Evolutionary conservation across 1,140 invertebrate species (phyloP).

Genomic region (Ooceraea biroi): DNA sequence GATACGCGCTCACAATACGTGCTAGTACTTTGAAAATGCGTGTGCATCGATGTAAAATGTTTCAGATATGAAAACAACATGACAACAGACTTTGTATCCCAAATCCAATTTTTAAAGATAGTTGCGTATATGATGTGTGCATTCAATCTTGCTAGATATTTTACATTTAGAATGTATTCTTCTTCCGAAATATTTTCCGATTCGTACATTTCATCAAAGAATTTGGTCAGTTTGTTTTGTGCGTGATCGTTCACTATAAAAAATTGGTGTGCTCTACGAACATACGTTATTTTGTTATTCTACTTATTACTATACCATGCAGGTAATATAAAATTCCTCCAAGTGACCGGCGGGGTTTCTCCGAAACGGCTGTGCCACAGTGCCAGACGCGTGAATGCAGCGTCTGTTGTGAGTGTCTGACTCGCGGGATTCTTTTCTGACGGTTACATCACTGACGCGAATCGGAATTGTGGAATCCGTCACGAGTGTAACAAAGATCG

Average conservation of each 20-base stretch:
- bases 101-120: conserved; percentile 6
- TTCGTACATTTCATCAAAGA: not conserved
- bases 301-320: no score
- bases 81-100: not conserved
- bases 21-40: not conserved
- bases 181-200: not conserved
- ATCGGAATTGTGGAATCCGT: no score
- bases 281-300: no score
- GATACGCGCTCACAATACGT: no score
- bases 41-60: not conserved
- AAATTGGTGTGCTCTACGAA: not conserved
- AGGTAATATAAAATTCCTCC: no score
- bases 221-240: not conserved
- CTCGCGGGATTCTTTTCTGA: no score
- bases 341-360: no score
- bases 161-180: not conserved
- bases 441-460: no score
- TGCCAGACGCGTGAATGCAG: no score
- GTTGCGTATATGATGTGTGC: not conserved
- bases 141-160: not conserved
- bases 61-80: not conserved
- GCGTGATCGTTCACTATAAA: not conserved
- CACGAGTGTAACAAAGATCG: no score
- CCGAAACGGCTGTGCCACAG: no score
- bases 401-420: no score